A percentile compares a stretch with the other conserved stretches of the same genome.
phyloP scores from a whole-genome alignment of 2,888 invertebrate genomes.

The Dasysyrphus tricinctus region DNA sequence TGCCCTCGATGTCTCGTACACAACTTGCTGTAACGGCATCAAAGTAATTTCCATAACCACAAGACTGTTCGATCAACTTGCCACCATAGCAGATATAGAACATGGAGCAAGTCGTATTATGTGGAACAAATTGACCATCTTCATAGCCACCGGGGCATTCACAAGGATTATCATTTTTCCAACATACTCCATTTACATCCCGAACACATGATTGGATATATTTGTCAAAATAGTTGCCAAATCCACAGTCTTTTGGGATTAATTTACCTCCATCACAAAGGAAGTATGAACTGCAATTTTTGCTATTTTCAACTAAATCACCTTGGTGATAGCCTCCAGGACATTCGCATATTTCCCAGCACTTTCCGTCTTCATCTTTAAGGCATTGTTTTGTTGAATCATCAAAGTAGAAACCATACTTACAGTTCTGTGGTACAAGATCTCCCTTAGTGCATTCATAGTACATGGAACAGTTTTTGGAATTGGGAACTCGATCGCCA shows the following conservation, averaged over 20 bases:
- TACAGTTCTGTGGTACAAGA: neutral
- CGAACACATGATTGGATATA: slow-evolving; percentile 26
- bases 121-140: slow-evolving; percentile 76
- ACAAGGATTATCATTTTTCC: slow-evolving; percentile 44
- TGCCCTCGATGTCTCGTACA: slow-evolving; percentile 73
- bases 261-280: slow-evolving; percentile 76
- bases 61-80: slow-evolving; percentile 76
- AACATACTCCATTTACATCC: slow-evolving; percentile 48
- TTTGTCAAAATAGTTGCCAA: slow-evolving; percentile 76
- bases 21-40: slow-evolving; percentile 74
- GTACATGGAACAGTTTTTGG: neutral
- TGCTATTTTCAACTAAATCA: slow-evolving; percentile 19
- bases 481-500: neutral
- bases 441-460: neutral
- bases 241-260: slow-evolving; percentile 71
- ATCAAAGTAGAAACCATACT: neutral
- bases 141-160: slow-evolving; percentile 77
- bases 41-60: slow-evolving; percentile 78
- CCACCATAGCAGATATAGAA: slow-evolving; percentile 78
- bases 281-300: slow-evolving; percentile 76
- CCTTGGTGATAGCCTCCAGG: slow-evolving; percentile 29
- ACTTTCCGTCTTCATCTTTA: neutral
- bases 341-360: neutral
- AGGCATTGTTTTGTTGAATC: neutral
- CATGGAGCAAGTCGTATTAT: slow-evolving; percentile 77